Percentiles rank a stretch among this genome's conserved stretches.
Conservation (phyloP, 2,797 vertebrate genomes). For the Molothrus aeneus region DNA sequence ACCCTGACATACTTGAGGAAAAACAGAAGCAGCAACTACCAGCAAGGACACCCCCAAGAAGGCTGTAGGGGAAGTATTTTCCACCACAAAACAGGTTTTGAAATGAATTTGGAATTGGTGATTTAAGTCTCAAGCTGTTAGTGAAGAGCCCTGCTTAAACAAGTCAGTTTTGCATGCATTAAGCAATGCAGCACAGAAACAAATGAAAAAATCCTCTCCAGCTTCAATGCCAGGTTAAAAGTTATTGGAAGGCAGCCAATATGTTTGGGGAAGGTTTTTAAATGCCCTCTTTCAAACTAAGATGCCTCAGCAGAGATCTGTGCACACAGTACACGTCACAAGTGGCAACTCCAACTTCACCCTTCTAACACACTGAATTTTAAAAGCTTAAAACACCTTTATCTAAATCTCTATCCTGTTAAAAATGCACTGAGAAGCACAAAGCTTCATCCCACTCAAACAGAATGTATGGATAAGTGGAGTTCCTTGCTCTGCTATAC, state of each 20-base stretch:
- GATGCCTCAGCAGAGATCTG: not conserved
- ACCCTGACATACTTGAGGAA: not conserved
- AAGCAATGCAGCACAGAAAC: not conserved
- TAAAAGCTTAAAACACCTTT: not conserved
- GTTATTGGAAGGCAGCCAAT: not conserved
- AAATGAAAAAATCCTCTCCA: not conserved
- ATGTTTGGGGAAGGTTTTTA: not conserved
- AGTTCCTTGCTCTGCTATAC: not conserved
- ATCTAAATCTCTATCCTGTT: not conserved
- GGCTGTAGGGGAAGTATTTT: not conserved
- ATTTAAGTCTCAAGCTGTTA: not conserved
- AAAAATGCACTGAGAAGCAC: not conserved
- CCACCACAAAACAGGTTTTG: not conserved
- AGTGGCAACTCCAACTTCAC: not conserved
- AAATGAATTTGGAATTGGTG: not conserved
- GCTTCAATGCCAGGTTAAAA: not conserved
- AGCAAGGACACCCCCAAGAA: not conserved
- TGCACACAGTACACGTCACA: not conserved
- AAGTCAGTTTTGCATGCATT: not conserved
- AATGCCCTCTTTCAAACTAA: not conserved
- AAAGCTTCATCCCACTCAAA: not conserved
- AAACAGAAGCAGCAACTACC: not conserved
- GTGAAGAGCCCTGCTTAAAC: not conserved
- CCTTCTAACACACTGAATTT: not conserved
- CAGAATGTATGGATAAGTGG: fast-evolving